Percentiles rank a stretch among this genome's conserved stretches.
phyloP scores from a whole-genome alignment of 2,113 vertebrate species.

The Regulus satrapa region DNA sequence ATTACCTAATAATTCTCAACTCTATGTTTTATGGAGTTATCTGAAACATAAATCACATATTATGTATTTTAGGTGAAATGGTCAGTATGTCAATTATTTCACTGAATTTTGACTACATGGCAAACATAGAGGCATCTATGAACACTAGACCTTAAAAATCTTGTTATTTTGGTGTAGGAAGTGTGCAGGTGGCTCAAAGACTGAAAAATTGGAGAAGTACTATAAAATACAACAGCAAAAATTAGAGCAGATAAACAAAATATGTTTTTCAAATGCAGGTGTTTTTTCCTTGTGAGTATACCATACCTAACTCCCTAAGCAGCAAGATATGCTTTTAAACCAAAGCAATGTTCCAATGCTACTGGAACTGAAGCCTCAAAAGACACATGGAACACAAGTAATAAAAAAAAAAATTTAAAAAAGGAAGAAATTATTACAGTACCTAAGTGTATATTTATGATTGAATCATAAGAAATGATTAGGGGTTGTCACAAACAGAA shows the following conservation, averaged over 20 bases:
- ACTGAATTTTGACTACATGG: not conserved
- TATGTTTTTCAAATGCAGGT: not conserved
- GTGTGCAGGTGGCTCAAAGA: not conserved
- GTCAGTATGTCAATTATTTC: not conserved
- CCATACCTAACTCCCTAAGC: fast-evolving
- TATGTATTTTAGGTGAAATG: not conserved
- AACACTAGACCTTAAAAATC: not conserved
- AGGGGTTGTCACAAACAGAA: not conserved
- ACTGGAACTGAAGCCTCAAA: not conserved
- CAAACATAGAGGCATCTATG: not conserved
- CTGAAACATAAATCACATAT: not conserved
- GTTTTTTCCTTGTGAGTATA: not conserved
- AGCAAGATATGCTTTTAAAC: not conserved
- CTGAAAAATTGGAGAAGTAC: not conserved
- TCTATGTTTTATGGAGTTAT: not conserved
- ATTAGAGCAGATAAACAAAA: not conserved
- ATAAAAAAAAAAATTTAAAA: not conserved
- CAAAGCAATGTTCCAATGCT: not conserved
- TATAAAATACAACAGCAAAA: not conserved
- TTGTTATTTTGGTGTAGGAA: not conserved
- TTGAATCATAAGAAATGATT: not conserved
- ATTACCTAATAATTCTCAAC: not conserved
- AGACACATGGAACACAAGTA: not conserved
- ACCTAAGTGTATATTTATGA: not conserved
- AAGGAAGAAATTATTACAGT: not conserved